Base-by-base conservation (phyloP, 2,888 invertebrate species). In the Euspilapteryx auroguttella region DNA sequence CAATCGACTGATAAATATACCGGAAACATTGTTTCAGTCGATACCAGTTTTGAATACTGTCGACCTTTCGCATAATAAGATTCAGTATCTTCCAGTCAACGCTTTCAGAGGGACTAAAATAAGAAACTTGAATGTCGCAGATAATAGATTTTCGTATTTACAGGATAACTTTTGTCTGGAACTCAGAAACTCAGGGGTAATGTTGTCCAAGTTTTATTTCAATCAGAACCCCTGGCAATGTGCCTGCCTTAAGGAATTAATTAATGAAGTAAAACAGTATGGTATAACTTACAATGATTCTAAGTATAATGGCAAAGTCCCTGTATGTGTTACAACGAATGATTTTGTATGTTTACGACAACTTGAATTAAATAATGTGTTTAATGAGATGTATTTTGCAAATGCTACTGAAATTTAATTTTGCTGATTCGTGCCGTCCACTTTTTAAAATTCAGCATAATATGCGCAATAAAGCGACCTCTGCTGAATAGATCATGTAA, bases 201-300 rank as follows among this genome's bases (percentile, higher is more conserved):
- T 24, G 12, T 33, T 71, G 14, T 47, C 38, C 2, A 63, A 62
- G 33, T 61, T 71, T 29, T 54, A 49, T 30, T 62, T 71, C 14
- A 54, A 64, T 11, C 53, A 59, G n/a, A 73, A 71, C 31, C 69
- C 68, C 2, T 71, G 66, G 65, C 68, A 69, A 30, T 73, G 73
- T 35, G 45, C 57, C 1, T 71, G 71, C 37, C 40, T 69, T 1
- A 46, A 42, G 25, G 54, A 66, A 17, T 32, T 65, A 12, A 21
- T 69, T 2, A 49, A 47, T 24, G 69, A 71, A 40, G 47, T 64
- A 1, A 65, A 62, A 30, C 44, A 32, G 10, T 42, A 47, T 8
- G 39, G 42, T 5, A 49, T 71, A 14, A 38, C 40, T 12, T 71
- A 71, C 29, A 65, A 62, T 25, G 37, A 31, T 24, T 32, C 30